Base-by-base conservation (phyloP, 2,113 vertebrate species). In the Dunckerocampus dactyliophorus region DNA sequence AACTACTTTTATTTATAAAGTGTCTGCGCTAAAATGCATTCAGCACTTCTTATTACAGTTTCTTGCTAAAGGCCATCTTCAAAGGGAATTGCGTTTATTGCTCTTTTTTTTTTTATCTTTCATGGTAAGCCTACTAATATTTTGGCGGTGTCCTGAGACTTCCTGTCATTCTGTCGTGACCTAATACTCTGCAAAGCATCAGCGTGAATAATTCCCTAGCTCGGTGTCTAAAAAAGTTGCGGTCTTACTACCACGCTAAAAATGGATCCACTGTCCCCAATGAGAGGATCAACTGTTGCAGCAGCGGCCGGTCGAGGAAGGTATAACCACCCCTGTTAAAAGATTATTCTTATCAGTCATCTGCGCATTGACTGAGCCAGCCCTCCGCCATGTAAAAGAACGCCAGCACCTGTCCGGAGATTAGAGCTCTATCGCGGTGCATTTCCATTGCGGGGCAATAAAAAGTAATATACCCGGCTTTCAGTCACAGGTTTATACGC, bases 341-440 rank as follows among this genome's bases (percentile, higher is more conserved):
- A 83, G 79, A 88, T 82, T 81, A 72, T 78, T 62, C 59, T 77
- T 83, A 85, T 86, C 82, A 76, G 74, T 56, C 6, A 37, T 59
- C 62, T 14, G 39, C 46, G 74, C 55, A 58, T 45, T 62, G 75
- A 67, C 65, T 57, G 77, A 65, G 63, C 65, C 45, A 65, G 65
- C 73, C 59, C 16, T 63, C 61, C 22, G 14, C 67, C 56, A 53
- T 69, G 78, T 72, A 58, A 72, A 81, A 79, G 63, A 76, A 80
- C 58, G 70, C 62, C 75, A 57, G 73, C 56, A 69, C 67, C 68
- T 70, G 61, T 73, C 51, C 70, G 56, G 31, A 42, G 77, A 88
- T 86, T 80, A 85, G 43, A 74, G 65, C 46, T 56, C 60, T 85
- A 83, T 89, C 76, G 4, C 69, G 17, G 28, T 19, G 55, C 7